Evolutionary conservation across 2,797 vertebrate genomes (phyloP), one percentile per base, ranked within the genome.

Genomic region (Thalassophryne amazonica): DNA sequence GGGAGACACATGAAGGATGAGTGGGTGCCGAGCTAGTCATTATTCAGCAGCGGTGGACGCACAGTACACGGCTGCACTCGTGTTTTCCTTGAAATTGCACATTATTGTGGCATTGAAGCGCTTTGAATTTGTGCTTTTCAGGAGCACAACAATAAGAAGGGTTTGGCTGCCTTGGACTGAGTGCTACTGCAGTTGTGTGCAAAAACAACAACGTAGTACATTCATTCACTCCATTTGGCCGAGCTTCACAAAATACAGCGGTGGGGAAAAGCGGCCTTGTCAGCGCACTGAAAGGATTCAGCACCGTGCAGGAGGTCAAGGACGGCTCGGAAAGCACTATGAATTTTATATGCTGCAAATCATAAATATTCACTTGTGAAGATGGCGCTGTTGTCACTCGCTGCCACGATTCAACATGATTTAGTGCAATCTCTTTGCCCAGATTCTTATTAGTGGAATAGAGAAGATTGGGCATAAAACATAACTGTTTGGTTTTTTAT

Each of bases 321-420:
- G 52, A 49, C 31, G 29, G 31, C 36, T 19, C 30, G 39, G 30
- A 62, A 68, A 51, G 46, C 32, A 31, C 24, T 10, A 43, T 74
- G 50, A 67, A 71, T 81, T 61, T 68, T 68, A 63, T 51, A 73
- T 68, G 27, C 45, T 48, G 18, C 18, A 20, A 15, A 20, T 66
- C 46, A 59, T 69, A 60, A 73, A 67, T 74, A 64, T 58, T 72
- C 47, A 62, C 49, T 60, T 47, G 36, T 32, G 39, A 56, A 40
- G 12, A 38, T 9, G 7, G 24, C 24, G 29, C 27, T 15, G 16
- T 33, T 46, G 54, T 46, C 47, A 29, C 15, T 22, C 17, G 41
- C 16, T n/a, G 55, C 65, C 29, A 56, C 6, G 12, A 31, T 48
- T 35, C 8, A 46, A 5, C 25, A 18, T 10, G 20, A 5, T 7